Evolutionary conservation across 2,888 invertebrate species (phyloP).

Genomic region (Eurytoma californica): DNA sequence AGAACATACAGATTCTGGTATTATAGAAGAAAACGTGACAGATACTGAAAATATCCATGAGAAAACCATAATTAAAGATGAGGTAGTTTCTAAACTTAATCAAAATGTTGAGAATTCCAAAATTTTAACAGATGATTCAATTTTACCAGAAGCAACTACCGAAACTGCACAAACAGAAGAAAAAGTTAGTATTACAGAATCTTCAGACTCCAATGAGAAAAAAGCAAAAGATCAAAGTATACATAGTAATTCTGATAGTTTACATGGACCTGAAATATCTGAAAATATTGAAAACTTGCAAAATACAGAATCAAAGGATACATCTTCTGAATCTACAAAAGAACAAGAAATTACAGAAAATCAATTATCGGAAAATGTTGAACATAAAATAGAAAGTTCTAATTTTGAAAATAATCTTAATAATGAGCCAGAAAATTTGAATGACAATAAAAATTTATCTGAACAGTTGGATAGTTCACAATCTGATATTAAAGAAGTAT

Average conservation of each 20-base stretch:
- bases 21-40: not conserved
- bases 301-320: not conserved
- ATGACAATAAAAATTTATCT: not conserved
- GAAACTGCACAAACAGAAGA: not conserved
- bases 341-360: not conserved
- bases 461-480: not conserved
- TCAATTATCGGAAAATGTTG: not conserved
- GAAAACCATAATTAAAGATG: not conserved
- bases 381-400: not conserved
- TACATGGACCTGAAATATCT: not conserved
- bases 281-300: slow-evolving; percentile 16
- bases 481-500: not conserved
- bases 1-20: not conserved
- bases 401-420: too few species aligned
- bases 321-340: not conserved
- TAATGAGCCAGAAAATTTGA: too few species aligned
- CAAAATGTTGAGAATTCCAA: not conserved
- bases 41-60: not conserved
- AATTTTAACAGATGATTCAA: not conserved
- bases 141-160: not conserved
- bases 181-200: not conserved
- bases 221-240: not conserved
- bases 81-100: not conserved
- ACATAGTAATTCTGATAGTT: too few species aligned
- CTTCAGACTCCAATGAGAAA: not conserved